Evolutionary conservation across 2,113 vertebrate species (phyloP).

Genomic region (Saguinus imperator): DNA sequence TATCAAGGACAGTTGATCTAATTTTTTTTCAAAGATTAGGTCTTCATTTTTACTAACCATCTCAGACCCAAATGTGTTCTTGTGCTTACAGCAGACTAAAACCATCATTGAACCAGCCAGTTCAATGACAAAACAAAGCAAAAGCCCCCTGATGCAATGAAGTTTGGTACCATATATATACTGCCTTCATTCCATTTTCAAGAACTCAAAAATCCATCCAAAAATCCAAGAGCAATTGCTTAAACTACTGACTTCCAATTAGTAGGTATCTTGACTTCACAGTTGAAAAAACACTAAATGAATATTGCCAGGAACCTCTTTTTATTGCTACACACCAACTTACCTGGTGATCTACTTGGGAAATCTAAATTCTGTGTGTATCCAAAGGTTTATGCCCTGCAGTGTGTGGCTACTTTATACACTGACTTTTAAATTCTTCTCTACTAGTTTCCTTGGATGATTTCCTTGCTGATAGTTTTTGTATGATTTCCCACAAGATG

Average conservation of each 20-base stretch:
- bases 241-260: slow-evolving; percentile 2
- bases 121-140: background rate
- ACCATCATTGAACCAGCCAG: background rate
- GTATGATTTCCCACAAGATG: background rate
- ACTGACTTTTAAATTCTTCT: background rate
- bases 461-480: background rate
- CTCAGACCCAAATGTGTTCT: background rate
- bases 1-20: background rate
- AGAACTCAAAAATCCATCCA: background rate
- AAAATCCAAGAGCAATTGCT: background rate
- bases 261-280: background rate
- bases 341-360: background rate
- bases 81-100: background rate
- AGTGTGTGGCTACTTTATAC: background rate
- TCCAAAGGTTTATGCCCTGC: background rate
- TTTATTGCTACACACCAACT: background rate
- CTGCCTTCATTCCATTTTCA: slow-evolving; percentile 34
- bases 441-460: background rate
- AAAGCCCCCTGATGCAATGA: background rate
- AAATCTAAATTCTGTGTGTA: background rate
- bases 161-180: background rate
- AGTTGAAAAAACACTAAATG: background rate
- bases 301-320: background rate
- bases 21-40: slow-evolving; percentile 6
- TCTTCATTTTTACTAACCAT: background rate